Conservation (phyloP, 64 coral and sea anemone genomes). For the Pocillopora verrucosa region DNA sequence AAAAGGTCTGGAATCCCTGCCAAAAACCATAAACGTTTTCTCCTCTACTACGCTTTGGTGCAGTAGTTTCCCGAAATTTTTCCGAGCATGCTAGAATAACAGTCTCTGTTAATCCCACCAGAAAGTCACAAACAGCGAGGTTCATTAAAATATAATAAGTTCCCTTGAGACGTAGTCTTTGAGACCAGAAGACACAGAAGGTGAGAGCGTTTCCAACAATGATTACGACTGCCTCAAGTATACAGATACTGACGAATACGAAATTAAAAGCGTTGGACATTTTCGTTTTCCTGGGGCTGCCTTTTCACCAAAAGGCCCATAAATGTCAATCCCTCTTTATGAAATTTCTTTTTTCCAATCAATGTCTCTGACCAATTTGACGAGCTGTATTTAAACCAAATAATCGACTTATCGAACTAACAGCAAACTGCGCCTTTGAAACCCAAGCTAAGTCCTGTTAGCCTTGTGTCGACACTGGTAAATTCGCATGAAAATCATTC, state of each 20-base stretch:
- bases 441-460: too few relatives aligned
- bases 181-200: not conserved
- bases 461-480: too few relatives aligned
- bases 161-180: not conserved
- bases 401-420: too few relatives aligned
- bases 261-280: not conserved
- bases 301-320: too few relatives aligned
- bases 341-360: too few relatives aligned
- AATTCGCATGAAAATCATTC: too few relatives aligned
- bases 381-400: too few relatives aligned
- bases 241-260: not conserved
- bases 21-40: not conserved
- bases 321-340: too few relatives aligned
- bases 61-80: not conserved
- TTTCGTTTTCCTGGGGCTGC: not conserved
- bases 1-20: not conserved
- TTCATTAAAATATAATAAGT: not conserved
- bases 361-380: too few relatives aligned
- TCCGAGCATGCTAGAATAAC: not conserved
- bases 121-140: not conserved
- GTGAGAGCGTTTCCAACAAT: not conserved
- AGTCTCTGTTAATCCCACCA: not conserved
- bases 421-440: too few relatives aligned
- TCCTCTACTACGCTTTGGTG: not conserved
- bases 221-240: not conserved